Conservation (phyloP, 1,140 invertebrate genomes). For the Aphelinus certus region DNA sequence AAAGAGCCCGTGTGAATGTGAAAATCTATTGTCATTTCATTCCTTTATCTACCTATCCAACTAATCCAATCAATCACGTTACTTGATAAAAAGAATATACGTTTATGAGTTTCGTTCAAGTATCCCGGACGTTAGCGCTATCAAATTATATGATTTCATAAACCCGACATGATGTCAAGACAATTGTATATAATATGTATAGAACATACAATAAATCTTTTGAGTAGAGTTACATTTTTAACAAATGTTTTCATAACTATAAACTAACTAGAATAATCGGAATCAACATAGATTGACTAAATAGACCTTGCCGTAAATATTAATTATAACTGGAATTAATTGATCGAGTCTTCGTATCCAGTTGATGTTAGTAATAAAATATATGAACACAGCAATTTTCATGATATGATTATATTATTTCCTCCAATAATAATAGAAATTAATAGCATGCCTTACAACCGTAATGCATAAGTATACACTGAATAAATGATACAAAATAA, state of each 20-base stretch:
- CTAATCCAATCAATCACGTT: too few relatives aligned
- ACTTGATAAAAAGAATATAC: too few relatives aligned
- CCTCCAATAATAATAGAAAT: conserved; percentile 56
- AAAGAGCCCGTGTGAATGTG: conserved; percentile 29
- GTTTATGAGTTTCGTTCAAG: too few relatives aligned
- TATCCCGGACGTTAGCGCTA: too few relatives aligned
- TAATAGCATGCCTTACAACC: conserved; percentile 54
- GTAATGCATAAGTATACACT: conserved; percentile 49
- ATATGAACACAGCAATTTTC: conserved; percentile 31
- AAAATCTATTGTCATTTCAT: conserved; percentile 14
- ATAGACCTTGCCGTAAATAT: background rate
- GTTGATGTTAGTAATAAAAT: background rate
- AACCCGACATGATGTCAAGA: too few relatives aligned
- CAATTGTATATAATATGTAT: too few relatives aligned
- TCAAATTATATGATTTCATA: too few relatives aligned
- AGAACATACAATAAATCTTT: too few relatives aligned
- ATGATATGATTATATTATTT: conserved; percentile 32
- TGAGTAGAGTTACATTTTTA: too few relatives aligned
- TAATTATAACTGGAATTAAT: background rate
- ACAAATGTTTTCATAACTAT: too few relatives aligned
- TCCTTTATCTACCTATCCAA: too few relatives aligned
- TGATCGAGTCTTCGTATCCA: background rate
- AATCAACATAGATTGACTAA: background rate
- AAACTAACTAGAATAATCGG: too few relatives aligned
- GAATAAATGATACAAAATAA: conserved; percentile 55